Evolutionary conservation across 92 coral and sea anemone genomes (phyloP).

Genomic region (Phymanthus crucifer): DNA sequence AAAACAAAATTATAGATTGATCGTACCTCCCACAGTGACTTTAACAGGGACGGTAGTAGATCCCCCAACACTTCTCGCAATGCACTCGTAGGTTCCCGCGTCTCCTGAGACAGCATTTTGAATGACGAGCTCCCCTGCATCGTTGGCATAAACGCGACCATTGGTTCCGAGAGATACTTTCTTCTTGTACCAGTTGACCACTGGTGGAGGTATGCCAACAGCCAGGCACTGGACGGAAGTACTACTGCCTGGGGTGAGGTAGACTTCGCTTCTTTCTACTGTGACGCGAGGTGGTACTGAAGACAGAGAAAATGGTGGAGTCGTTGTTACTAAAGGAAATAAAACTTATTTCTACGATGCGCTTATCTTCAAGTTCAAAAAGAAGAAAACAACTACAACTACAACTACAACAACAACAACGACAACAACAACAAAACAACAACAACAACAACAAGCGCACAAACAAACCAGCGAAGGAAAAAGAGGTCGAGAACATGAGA

Average conservation of each 20-base stretch:
- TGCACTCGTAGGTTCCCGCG: constrained; percentile 71
- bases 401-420: too few relatives aligned
- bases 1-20: not conserved
- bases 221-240: constrained; percentile 62
- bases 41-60: constrained; percentile 42
- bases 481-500: too few relatives aligned
- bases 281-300: constrained; percentile 77
- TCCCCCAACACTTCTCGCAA: constrained; percentile 70
- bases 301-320: not conserved
- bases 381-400: not conserved
- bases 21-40: constrained; percentile 55
- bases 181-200: constrained; percentile 64
- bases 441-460: too few relatives aligned
- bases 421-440: too few relatives aligned
- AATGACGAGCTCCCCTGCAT: constrained; percentile 57
- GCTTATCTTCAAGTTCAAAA: too few relatives aligned
- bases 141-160: constrained; percentile 50
- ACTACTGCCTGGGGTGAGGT: constrained; percentile 48
- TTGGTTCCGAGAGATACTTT: constrained; percentile 27
- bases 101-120: constrained; percentile 65
- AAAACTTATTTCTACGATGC: too few relatives aligned
- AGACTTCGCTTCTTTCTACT: constrained; percentile 60
- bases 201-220: constrained; percentile 77
- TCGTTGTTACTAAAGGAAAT: too few relatives aligned
- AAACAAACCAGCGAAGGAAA: too few relatives aligned